Evolutionary conservation across 1,140 invertebrate genomes (phyloP), one percentile per base, ranked within the genome.

Genomic region (Choristoneura fumiferana): DNA sequence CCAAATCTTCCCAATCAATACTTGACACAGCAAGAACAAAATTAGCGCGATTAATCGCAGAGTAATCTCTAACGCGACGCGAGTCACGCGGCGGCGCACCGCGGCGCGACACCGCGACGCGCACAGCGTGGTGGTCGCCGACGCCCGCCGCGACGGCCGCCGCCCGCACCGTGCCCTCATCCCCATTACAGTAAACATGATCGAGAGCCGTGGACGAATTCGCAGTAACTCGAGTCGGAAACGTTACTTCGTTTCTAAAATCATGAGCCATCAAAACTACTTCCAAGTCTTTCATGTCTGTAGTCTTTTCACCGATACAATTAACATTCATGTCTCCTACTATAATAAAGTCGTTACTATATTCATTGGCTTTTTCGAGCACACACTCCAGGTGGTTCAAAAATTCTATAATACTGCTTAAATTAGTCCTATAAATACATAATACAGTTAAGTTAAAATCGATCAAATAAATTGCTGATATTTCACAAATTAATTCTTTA

Each of bases 91-190:
- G 10, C 10, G 37, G 37, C 10, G 37, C 37, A 12, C 37, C 10
- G 10, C 10, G 10, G 12, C 37, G 37, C 49, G 22, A 3, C 12
- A 34, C 9, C 29, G 9, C 49, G 29, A 10, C 12, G 29, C 49
- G 49, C 49, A 53, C 49, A 4, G 49, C 49, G 18, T 12, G 12
- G 29, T 53, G 49, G 49, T 53, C 22, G 18, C 49, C 22, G 18
- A 53, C 6, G 22, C 10, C 9, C 12, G 49, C 34, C 1, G 22
- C 22, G 8, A 53, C 49, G 0, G 49, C 17, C 22, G 18, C 6
- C 10, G 18, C 29, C 8, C 49, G 10, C 9, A 53, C 1, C 29
- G 4, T 10, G 10, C 8, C 22, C 10, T 9, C 17, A 1, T 8
- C 4, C 3, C 8, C 5, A 10, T 53, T 53, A 9, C 18, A 29